These are phyloP conservation scores for Clarias laeviceps DNA, from an alignment of 2,797 vertebrate species.

Conservation along the genomic window DNA sequence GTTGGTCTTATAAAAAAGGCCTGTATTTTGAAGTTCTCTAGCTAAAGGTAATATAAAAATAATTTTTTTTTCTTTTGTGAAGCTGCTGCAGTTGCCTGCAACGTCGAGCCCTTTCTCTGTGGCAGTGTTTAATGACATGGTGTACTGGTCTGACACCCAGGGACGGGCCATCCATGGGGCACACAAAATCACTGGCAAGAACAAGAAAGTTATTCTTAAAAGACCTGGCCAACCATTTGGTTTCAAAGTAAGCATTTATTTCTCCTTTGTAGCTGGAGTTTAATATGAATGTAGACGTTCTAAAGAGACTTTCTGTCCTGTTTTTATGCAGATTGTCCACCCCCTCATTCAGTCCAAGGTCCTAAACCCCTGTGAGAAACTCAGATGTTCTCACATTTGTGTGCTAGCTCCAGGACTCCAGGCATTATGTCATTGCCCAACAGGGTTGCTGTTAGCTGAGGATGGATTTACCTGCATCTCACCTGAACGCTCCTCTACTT, in stretches of 20 bases:
- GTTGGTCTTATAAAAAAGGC: not conserved
- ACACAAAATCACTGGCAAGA: slow-evolving; percentile 84
- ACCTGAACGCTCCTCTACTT: slow-evolving; percentile 69
- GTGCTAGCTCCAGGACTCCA: slow-evolving; percentile 71
- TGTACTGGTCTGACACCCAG: slow-evolving; percentile 90
- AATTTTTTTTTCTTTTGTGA: too few species aligned
- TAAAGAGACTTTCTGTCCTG: slow-evolving; percentile 11
- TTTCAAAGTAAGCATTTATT: slow-evolving; percentile 78
- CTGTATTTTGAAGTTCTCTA: not conserved
- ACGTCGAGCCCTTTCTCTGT: slow-evolving; percentile 84
- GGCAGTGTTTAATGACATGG: slow-evolving; percentile 80
- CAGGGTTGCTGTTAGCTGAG: slow-evolving; percentile 71
- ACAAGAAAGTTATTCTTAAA: slow-evolving; percentile 81
- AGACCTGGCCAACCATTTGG: slow-evolving; percentile 83
- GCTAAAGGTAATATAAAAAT: not conserved
- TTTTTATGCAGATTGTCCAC: slow-evolving; percentile 79
- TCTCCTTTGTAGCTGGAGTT: not conserved
- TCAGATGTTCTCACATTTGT: slow-evolving; percentile 84
- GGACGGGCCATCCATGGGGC: slow-evolving; percentile 79
- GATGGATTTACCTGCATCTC: slow-evolving; percentile 76
- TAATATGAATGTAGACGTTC: not conserved
- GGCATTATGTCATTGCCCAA: slow-evolving; percentile 81
- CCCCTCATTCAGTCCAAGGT: slow-evolving; percentile 73
- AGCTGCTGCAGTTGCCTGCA: slow-evolving; percentile 83
- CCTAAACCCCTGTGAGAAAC: slow-evolving; percentile 71